A percentile compares a stretch with the other conserved stretches of the same genome.
Evolutionary conservation across 1,140 invertebrate genomes (phyloP).

Genomic region (Agrilus planipennis): DNA sequence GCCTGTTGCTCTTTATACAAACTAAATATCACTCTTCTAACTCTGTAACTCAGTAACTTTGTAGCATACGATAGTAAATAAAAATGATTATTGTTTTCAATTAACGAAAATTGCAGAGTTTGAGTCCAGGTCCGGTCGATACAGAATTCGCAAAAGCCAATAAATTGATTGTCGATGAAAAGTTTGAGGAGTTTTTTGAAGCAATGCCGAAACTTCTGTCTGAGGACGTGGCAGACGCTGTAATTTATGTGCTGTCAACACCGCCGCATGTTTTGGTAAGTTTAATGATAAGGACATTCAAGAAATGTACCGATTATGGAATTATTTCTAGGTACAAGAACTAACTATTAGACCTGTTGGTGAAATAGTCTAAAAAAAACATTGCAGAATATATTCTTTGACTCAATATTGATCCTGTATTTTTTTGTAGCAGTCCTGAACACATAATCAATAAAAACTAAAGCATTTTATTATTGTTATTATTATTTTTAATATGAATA

Average conservation of each 20-base stretch:
- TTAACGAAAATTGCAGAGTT: neutral
- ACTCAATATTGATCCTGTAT: too few species aligned
- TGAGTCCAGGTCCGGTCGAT: neutral
- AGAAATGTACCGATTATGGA: too few species aligned
- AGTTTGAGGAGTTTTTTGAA: too few species aligned
- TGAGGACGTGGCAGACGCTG: slow-evolving; percentile 39
- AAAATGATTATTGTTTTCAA: neutral
- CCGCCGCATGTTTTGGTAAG: slow-evolving; percentile 33
- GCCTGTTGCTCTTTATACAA: too few species aligned
- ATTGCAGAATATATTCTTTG: too few species aligned
- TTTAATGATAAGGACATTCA: neutral
- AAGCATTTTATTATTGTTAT: too few species aligned
- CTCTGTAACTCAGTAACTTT: too few species aligned
- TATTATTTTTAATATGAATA: too few species aligned
- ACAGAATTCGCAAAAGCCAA: neutral
- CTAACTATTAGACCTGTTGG: slow-evolving; percentile 10
- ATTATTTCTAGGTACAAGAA: slow-evolving; percentile 13
- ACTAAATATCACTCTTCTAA: too few species aligned
- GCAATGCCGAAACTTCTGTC: slow-evolving; percentile 17
- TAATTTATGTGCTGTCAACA: slow-evolving; percentile 37
- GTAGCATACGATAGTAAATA: neutral
- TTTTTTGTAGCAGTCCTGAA: too few species aligned
- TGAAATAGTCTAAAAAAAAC: slow-evolving; percentile 11
- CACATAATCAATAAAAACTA: too few species aligned
- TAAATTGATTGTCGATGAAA: neutral